A percentile compares a stretch with the other conserved stretches of the same genome.
phyloP scores from a whole-genome alignment of 1,140 invertebrate species.

The Araneus ventricosus region DNA sequence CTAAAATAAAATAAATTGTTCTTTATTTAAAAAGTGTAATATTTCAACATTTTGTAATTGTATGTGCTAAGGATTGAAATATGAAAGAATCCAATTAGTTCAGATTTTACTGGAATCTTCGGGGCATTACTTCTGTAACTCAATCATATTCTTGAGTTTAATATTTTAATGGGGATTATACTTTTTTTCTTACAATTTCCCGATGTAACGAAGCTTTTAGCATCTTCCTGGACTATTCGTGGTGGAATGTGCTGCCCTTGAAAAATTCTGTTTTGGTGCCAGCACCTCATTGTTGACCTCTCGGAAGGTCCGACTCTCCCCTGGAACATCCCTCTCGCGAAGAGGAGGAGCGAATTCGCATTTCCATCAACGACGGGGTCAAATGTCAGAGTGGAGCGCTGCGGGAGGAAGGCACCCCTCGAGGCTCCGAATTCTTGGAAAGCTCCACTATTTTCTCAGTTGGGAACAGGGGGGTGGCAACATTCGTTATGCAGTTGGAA shows the following conservation, averaged over 20 bases:
- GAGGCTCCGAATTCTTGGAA: slow-evolving; percentile 39
- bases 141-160: too few species aligned
- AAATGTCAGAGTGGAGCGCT: slow-evolving; percentile 46
- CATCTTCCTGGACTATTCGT: too few species aligned
- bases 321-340: neutral
- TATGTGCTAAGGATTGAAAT: too few species aligned
- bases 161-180: too few species aligned
- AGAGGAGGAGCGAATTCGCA: neutral
- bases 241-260: neutral
- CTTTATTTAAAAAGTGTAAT: too few species aligned
- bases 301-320: neutral
- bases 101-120: too few species aligned
- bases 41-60: too few species aligned
- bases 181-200: too few species aligned
- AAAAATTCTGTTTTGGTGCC: slow-evolving; percentile 12
- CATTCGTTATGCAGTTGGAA: slow-evolving; percentile 10
- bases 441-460: neutral
- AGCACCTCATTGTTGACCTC: slow-evolving; percentile 26
- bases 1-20: too few species aligned
- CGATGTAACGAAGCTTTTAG: too few species aligned
- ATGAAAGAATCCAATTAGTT: too few species aligned
- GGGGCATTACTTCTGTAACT: too few species aligned
- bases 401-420: neutral
- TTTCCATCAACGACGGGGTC: slow-evolving; percentile 46
- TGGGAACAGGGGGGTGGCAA: neutral